These are phyloP conservation scores for Ramazzottius varieornatus DNA, from an alignment of 2,888 invertebrate species.

Conservation along the genomic window DNA sequence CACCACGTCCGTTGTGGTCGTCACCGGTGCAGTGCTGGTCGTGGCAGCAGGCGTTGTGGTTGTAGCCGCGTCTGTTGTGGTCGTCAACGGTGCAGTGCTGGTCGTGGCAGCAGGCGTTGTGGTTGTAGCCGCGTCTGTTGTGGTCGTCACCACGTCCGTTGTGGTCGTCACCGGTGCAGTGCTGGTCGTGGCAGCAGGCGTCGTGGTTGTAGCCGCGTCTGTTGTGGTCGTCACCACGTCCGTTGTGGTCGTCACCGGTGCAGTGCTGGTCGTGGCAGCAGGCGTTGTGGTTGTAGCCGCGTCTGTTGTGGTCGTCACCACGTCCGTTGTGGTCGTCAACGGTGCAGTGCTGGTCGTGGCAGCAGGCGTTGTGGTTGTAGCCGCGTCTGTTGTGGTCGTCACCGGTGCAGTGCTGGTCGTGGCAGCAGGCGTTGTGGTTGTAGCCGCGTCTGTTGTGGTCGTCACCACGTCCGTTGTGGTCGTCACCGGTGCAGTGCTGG, in stretches of 20 bases:
- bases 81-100: neutral
- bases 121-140: too few species aligned
- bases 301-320: conserved; percentile 7
- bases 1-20: neutral
- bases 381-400: conserved; percentile 7
- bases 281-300: conserved; percentile 8
- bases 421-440: conserved; percentile 8
- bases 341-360: conserved; percentile 8
- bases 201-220: conserved; percentile 6
- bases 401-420: conserved; percentile 9
- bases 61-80: neutral
- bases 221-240: conserved; percentile 6
- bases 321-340: conserved; percentile 8
- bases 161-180: conserved; percentile 7
- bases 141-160: conserved; percentile 5
- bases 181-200: conserved; percentile 3
- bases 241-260: conserved; percentile 7
- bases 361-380: conserved; percentile 8
- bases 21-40: neutral
- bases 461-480: neutral
- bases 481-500: neutral
- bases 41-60: neutral
- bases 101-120: conserved; percentile 4
- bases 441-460: conserved; percentile 4
- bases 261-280: conserved; percentile 7